Base-by-base conservation (phyloP, 2,113 vertebrate species). In the Pluvialis apricaria region DNA sequence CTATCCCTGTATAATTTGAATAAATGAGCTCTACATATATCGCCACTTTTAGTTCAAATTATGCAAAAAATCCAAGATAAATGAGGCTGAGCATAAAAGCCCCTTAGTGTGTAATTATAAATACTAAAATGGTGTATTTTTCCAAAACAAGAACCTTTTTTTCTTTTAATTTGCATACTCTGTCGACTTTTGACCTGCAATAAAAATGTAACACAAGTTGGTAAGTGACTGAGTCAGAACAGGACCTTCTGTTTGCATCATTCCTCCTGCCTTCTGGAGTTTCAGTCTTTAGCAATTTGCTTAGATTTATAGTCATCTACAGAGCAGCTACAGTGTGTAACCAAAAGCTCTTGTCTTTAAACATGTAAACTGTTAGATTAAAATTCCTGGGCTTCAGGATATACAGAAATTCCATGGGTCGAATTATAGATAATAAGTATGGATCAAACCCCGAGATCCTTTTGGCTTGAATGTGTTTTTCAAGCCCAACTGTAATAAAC, bases 181-280 rank as follows among this genome's bases (percentile, higher is more conserved):
- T 82, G 91, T 66, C 21, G 91, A 94, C 96, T 97, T 92, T 85
- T 96, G 97, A 95, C 97, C 97, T 4, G 13, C 89, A 90, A 92
- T 95, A 96, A 96, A 97, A 97, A 95, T 36, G 92, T 62, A 95
- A 60, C 89, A 95, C 78, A 64, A 97, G 95, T 96, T 82, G 83
- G 97, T 85, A 36, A 95, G 91, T 66, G 96, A 73, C 84, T 96
- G 94, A 97, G 92, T 97, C 96, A 96, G 97, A 97, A 91, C 91
- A 95, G 86, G 84, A 97, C 94, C 95, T 97, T 96, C 94, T 96
- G 94, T 97, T 97, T 97, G 91, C 89, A 91, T 97, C 86, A 80
- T 15, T 91, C 89, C 92, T 88, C 29, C 81, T 94, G 92, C 95
- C 89, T 96, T 42, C 95, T 95, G 94, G n/a, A 92, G 86, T 42